Percentiles rank a stretch among this genome's conserved stretches.
These are phyloP conservation scores for Aspiorhynchus laticeps DNA, from an alignment of 2,113 vertebrate species.

Conservation along the genomic window DNA sequence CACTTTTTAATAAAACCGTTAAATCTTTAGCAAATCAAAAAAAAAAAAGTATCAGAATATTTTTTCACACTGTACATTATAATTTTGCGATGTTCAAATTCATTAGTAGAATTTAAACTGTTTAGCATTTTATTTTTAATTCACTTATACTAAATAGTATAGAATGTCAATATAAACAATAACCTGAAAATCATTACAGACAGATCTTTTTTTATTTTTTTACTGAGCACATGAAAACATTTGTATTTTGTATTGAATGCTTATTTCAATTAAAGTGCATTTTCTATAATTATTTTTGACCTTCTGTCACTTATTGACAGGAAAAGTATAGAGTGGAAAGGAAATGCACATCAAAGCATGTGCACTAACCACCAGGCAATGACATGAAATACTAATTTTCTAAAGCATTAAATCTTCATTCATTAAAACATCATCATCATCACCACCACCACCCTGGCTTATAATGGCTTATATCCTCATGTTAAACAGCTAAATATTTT, in stretches of 20 bases:
- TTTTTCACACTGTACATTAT: not conserved
- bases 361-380: too few relatives aligned
- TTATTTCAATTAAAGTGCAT: not conserved
- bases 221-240: not conserved
- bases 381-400: not conserved
- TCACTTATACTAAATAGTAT: not conserved
- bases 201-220: not conserved
- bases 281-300: not conserved
- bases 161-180: not conserved
- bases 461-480: not conserved
- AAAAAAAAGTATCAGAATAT: not conserved
- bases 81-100: not conserved
- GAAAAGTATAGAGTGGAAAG: not conserved
- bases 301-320: not conserved
- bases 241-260: not conserved
- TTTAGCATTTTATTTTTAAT: not conserved
- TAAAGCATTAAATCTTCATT: not conserved
- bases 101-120: too few relatives aligned
- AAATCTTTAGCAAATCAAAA: not conserved
- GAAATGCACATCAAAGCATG: not conserved
- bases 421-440: not conserved
- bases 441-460: too few relatives aligned
- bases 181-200: not conserved
- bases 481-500: conserved; percentile 5
- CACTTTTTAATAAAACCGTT: not conserved